Percentiles rank a stretch among this genome's conserved stretches.
phyloP scores from a whole-genome alignment of 1,140 invertebrate species.

The Tribolium castaneum region DNA sequence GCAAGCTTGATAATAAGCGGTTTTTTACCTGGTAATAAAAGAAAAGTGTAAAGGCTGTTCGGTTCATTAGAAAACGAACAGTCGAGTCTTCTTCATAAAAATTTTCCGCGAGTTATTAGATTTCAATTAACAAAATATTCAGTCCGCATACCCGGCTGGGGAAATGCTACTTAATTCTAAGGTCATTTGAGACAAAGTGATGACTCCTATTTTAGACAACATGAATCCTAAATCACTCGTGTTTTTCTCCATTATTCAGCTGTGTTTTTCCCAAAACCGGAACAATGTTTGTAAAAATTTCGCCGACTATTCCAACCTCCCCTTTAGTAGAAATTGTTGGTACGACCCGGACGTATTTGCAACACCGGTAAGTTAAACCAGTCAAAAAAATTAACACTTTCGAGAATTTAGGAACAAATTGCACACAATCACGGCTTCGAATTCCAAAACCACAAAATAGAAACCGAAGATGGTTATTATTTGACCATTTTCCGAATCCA shows the following conservation, averaged over 20 bases:
- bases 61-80: too few relatives aligned
- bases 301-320: not conserved
- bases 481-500: slow-evolving; percentile 19
- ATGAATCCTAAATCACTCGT: not conserved
- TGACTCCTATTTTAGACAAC: not conserved
- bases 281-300: slow-evolving; percentile 26
- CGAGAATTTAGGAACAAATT: not conserved
- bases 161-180: not conserved
- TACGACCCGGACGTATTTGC: not conserved
- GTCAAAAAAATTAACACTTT: not conserved
- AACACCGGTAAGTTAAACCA: not conserved
- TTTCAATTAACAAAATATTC: not conserved
- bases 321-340: slow-evolving; percentile 1
- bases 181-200: not conserved
- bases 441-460: not conserved
- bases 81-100: too few relatives aligned
- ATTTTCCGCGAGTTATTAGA: not conserved
- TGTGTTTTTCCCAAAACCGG: not conserved
- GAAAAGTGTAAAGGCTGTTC: not conserved
- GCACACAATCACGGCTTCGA: not conserved
- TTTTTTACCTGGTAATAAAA: not conserved
- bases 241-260: not conserved
- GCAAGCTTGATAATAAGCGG: not conserved
- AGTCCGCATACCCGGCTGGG: not conserved
- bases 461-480: slow-evolving; percentile 9